Evolutionary conservation across 2,888 invertebrate species (phyloP).

Genomic region (Sinhomidia bicolor): DNA sequence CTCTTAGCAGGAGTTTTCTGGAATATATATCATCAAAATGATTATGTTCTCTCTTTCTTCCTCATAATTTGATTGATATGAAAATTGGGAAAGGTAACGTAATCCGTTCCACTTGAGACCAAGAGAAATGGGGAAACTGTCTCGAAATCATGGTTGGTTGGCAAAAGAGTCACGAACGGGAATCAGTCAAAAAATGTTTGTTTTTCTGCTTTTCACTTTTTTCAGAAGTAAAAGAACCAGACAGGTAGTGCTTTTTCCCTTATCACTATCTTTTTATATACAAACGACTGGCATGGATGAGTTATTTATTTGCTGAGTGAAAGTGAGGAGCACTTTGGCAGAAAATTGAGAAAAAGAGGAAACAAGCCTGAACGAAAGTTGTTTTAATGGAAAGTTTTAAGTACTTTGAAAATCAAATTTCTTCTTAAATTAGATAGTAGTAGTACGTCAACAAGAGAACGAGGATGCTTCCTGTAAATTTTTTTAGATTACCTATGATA

Average conservation of each 20-base stretch:
- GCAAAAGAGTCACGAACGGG: background rate
- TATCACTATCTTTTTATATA: background rate
- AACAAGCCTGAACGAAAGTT: background rate
- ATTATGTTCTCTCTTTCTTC: too few species aligned
- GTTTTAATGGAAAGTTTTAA: background rate
- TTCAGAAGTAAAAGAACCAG: too few species aligned
- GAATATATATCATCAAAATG: too few species aligned
- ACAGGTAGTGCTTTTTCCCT: background rate
- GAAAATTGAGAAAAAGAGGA: background rate
- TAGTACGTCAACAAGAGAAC: too few species aligned
- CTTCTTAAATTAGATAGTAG: background rate
- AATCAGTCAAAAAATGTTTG: constrained; percentile 8
- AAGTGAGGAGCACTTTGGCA: background rate
- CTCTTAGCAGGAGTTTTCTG: background rate
- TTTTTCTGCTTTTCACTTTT: background rate
- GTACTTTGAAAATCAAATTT: background rate
- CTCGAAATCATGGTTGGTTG: background rate
- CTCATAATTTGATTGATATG: background rate
- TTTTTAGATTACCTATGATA: too few species aligned
- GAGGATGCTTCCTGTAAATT: too few species aligned
- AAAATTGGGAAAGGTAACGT: background rate
- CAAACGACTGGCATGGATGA: background rate
- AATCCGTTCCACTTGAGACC: background rate
- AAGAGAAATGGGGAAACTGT: background rate
- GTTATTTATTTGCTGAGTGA: background rate